These are phyloP conservation scores for Siniperca knerii DNA, from an alignment of 2,113 vertebrate species.

Conservation along the genomic window DNA sequence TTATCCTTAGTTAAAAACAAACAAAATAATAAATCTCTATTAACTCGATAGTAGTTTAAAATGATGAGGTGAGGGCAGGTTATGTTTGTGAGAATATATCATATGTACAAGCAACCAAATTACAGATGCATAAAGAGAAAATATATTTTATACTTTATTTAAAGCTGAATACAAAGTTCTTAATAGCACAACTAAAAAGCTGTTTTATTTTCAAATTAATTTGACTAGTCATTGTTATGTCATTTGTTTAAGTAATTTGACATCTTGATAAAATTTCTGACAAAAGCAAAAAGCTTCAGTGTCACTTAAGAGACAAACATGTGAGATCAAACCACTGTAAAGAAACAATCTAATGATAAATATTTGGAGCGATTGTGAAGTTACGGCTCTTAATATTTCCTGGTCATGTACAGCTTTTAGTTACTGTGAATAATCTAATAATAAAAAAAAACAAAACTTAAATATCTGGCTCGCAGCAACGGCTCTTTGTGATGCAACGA, in stretches of 20 bases:
- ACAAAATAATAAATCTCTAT: background rate
- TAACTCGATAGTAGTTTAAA: background rate
- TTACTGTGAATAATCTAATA: background rate
- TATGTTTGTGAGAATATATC: background rate
- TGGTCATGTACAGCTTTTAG: background rate
- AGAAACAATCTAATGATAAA: background rate
- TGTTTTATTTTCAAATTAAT: background rate
- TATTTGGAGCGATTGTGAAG: background rate
- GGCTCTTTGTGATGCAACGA: background rate
- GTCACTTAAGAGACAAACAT: background rate
- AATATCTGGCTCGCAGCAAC: background rate
- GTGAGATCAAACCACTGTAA: background rate
- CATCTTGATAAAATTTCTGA: background rate
- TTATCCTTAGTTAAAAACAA: background rate
- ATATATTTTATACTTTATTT: background rate
- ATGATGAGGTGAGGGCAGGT: background rate
- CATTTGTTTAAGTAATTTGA: background rate
- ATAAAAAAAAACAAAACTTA: background rate
- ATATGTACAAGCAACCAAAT: background rate
- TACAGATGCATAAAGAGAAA: background rate
- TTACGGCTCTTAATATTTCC: background rate
- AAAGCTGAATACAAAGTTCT: background rate
- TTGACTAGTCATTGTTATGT: background rate
- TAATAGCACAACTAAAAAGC: background rate
- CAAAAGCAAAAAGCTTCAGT: background rate